Base-by-base conservation (phyloP, 1,140 invertebrate species). In the Epicauta chinensis region DNA sequence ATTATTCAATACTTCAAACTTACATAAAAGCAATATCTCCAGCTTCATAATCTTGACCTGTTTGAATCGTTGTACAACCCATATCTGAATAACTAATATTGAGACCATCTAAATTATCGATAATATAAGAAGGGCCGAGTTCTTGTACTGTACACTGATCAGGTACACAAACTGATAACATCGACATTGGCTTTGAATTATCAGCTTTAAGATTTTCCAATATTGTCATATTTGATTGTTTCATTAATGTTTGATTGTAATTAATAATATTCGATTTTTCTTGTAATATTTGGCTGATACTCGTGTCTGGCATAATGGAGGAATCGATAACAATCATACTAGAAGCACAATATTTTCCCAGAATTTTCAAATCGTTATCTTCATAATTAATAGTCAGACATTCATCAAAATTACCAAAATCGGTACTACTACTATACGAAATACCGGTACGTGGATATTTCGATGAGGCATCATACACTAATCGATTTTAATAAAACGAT, bases 401-500 rank as follows among this genome's bases (percentile, higher is more conserved):
- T 31, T 49, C 46, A 1, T 37, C 36, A 13, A 31, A 49, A 16
- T 39, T 49, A 3, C 46, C 46, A 15, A 31, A 49, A 16, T 49
- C 36, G 10, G 40, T 39, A 13, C 29, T 35, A 31, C 40, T 49
- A n/a, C 36, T 39, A 16, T 49, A 49, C 1, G 30, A 10, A 16
- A 49, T 39, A 10, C 46, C 46, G 7, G 23, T 16, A 4, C 12
- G 36, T 1, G 38, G 34, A 12, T 38, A 38, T 38, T 47, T 47
- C 7, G 45, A 47, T 11, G 45, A 37, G 12, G 45, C 45, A n/a
- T 47, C 45, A 16, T 29, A 47, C 16, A 47, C 45, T 47, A 36
- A 45, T 35, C 32, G 10, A 14, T 16, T 40, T 40, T 13, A 16
- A 3, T 16, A 40, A 1, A n/a, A 16, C 17, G 4, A 17, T 16